Conservation (phyloP, 2,113 vertebrate species). For the Jacana jacana region DNA sequence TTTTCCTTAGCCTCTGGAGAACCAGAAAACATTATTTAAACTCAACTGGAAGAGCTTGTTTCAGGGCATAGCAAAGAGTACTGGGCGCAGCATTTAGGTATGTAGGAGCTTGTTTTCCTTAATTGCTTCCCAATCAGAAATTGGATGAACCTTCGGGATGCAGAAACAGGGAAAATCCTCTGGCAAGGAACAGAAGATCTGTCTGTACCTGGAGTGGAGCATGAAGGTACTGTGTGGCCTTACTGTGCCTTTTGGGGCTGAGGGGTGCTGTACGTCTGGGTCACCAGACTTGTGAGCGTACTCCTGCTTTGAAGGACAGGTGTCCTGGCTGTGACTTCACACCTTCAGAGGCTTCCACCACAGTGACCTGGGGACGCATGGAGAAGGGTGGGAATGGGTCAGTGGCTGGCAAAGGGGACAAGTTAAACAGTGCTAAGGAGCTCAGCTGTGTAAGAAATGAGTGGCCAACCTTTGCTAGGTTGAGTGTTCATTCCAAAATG, state of each 20-base stretch:
- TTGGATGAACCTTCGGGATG: constrained; percentile 99
- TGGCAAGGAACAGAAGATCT: constrained; percentile 99
- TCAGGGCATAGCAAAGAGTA: neutral
- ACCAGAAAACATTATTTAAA: neutral
- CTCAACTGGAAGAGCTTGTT: neutral
- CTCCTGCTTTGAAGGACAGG: neutral
- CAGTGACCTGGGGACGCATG: neutral
- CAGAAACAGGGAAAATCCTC: constrained; percentile 96
- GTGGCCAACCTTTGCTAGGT: neutral
- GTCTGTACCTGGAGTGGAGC: constrained; percentile 94
- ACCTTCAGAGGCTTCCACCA: neutral
- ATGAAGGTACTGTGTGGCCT: constrained; percentile 86
- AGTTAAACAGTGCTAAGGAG: neutral
- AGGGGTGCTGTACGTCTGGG: neutral
- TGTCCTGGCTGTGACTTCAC: neutral
- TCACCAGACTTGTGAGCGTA: neutral
- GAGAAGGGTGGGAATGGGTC: neutral
- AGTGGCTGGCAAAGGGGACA: neutral
- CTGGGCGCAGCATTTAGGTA: neutral
- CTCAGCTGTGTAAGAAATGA: neutral
- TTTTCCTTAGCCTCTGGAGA: neutral
- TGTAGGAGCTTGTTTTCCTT: constrained; percentile 63
- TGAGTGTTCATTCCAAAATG: neutral
- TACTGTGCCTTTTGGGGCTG: neutral
- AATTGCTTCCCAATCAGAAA: constrained; percentile 81